These are phyloP conservation scores for Trisateles emortualis DNA, from an alignment of 2,888 invertebrate species.

Conservation along the genomic window DNA sequence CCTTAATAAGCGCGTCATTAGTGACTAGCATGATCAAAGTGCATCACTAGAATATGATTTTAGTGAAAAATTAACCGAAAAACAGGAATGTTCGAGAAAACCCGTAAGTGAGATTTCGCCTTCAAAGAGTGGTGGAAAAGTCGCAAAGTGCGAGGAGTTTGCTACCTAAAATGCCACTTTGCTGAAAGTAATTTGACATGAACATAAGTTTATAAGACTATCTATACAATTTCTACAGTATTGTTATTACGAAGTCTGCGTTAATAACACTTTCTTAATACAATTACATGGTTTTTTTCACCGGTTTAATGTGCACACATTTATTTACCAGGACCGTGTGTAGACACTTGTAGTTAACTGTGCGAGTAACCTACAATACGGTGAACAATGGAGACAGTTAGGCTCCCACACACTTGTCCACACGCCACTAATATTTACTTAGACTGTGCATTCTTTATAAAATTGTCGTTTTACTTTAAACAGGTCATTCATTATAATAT, in stretches of 20 bases:
- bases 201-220: too few species aligned
- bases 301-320: constrained; percentile 54
- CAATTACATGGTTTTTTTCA: constrained; percentile 30
- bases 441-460: constrained; percentile 28
- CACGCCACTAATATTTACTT: constrained; percentile 52
- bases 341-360: constrained; percentile 50
- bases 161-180: too few species aligned
- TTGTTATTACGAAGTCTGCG: not conserved
- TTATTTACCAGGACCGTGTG: constrained; percentile 42
- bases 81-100: too few species aligned
- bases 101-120: too few species aligned
- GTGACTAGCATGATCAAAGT: too few species aligned
- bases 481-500: not conserved
- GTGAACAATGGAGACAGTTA: constrained; percentile 60
- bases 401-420: constrained; percentile 56
- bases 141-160: too few species aligned
- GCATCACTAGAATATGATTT: too few species aligned
- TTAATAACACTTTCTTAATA: constrained; percentile 1
- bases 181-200: too few species aligned
- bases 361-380: constrained; percentile 59
- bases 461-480: constrained; percentile 18
- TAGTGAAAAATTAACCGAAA: too few species aligned
- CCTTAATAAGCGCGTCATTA: too few species aligned
- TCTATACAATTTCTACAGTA: too few species aligned
- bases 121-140: too few species aligned